These are phyloP conservation scores for Accipiter badius DNA, from an alignment of 2,797 vertebrate species.

Conservation along the genomic window DNA sequence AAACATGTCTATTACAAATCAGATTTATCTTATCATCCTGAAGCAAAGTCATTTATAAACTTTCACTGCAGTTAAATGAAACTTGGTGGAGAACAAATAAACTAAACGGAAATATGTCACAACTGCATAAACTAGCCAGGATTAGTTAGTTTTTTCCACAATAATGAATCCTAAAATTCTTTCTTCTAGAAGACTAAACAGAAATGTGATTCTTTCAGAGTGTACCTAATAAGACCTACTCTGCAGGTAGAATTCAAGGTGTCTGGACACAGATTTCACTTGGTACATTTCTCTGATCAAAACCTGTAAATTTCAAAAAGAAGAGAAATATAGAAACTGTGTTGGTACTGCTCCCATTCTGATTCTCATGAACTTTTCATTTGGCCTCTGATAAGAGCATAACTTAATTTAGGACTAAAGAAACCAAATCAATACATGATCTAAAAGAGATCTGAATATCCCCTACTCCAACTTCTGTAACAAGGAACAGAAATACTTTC, in stretches of 20 bases:
- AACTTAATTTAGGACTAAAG: not conserved
- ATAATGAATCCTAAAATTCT: not conserved
- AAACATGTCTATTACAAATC: not conserved
- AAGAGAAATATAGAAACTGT: not conserved
- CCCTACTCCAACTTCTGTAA: not conserved
- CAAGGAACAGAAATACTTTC: not conserved
- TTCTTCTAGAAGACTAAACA: not conserved
- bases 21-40: not conserved
- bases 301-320: not conserved
- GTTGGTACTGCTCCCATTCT: not conserved
- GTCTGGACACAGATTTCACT: not conserved
- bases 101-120: not conserved
- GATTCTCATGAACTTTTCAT: not conserved
- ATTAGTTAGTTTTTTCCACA: not conserved
- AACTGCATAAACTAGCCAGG: not conserved
- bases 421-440: not conserved
- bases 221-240: not conserved
- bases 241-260: not conserved
- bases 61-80: not conserved
- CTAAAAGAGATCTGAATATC: not conserved
- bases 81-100: not conserved
- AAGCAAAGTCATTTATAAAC: not conserved
- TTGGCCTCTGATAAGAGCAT: not conserved
- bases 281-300: not conserved
- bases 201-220: not conserved